These are phyloP conservation scores for Pluvianellus socialis DNA, from an alignment of 2,113 vertebrate species.

Conservation along the genomic window DNA sequence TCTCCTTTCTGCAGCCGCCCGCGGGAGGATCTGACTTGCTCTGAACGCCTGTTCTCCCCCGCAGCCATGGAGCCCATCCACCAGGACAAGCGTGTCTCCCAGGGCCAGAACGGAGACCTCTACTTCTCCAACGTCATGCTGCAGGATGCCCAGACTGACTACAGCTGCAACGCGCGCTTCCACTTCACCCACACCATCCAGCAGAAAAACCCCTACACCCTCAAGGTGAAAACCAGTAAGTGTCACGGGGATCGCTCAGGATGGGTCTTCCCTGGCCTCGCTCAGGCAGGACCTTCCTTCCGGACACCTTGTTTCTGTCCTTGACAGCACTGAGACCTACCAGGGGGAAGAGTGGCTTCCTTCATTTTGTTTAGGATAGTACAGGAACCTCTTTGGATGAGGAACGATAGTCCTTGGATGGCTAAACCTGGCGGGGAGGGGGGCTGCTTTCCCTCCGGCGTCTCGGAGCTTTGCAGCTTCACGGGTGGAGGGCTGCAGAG, in stretches of 20 bases:
- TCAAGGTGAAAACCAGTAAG: constrained; percentile 95
- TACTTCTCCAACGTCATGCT: constrained; percentile 95
- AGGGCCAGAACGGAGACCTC: constrained; percentile 93
- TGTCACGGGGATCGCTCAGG: neutral
- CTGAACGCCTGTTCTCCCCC: neutral
- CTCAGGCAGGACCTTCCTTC: neutral
- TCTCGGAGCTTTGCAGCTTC: neutral
- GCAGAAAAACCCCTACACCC: constrained; percentile 94
- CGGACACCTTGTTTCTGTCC: neutral
- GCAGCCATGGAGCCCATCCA: constrained; percentile 87
- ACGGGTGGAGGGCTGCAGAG: neutral
- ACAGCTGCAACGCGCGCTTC: constrained; percentile 97
- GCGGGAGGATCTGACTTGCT: neutral
- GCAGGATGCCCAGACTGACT: constrained; percentile 87
- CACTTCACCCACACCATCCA: constrained; percentile 97
- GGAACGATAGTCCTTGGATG: fast-evolving
- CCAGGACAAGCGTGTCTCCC: constrained; percentile 92
- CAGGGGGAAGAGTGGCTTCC: neutral
- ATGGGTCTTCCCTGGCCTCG: neutral
- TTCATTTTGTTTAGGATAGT: neutral
- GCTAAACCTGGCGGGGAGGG: too few species aligned
- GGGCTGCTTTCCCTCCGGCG: neutral
- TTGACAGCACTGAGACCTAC: neutral
- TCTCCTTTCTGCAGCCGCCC: neutral
- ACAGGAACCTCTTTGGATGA: neutral